Percentiles rank a stretch among this genome's conserved stretches.
Evolutionary conservation across 2,113 vertebrate species (phyloP).

Genomic region (Zeus faber): DNA sequence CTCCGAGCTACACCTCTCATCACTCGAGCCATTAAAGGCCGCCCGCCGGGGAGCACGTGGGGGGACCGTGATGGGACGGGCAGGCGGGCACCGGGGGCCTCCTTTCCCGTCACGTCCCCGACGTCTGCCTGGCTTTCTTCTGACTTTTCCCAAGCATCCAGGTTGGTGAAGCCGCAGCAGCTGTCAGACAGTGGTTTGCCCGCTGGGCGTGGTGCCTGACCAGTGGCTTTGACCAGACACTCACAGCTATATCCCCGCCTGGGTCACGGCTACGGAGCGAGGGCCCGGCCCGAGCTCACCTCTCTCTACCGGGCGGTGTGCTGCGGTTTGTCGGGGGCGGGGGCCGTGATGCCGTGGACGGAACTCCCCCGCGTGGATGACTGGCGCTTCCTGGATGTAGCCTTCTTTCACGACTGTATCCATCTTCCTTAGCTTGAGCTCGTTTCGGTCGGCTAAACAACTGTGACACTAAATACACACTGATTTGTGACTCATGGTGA

Average conservation of each 20-base stretch:
- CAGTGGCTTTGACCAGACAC: constrained; percentile 57
- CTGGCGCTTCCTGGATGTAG: constrained; percentile 20
- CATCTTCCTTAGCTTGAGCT: constrained; percentile 28
- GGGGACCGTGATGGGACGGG: constrained; percentile 22
- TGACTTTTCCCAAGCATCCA: constrained; percentile 56
- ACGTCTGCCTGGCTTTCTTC: constrained; percentile 45
- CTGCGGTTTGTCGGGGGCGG: constrained; percentile 42
- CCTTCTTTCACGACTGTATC: constrained; percentile 7
- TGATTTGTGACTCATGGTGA: constrained; percentile 48
- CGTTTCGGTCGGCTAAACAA: constrained; percentile 27
- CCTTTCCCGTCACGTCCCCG: constrained; percentile 32
- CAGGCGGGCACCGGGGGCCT: constrained; percentile 20
- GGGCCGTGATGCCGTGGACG: constrained; percentile 40
- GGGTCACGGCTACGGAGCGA: constrained; percentile 39
- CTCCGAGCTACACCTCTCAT: constrained; percentile 68
- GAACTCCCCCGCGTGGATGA: constrained; percentile 12
- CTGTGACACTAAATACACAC: constrained; percentile 52
- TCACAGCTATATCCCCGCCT: constrained; percentile 30
- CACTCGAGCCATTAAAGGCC: constrained; percentile 51
- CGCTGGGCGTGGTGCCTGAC: constrained; percentile 66
- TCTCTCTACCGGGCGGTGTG: constrained; percentile 45
- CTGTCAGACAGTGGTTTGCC: constrained; percentile 68
- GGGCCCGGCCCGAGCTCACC: not conserved
- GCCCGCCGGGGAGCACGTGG: constrained; percentile 19
- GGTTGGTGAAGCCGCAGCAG: constrained; percentile 61